Percentiles rank a stretch among this genome's conserved stretches.
phyloP scores from a whole-genome alignment of 2,888 invertebrate species.

The Harmothoe impar region DNA sequence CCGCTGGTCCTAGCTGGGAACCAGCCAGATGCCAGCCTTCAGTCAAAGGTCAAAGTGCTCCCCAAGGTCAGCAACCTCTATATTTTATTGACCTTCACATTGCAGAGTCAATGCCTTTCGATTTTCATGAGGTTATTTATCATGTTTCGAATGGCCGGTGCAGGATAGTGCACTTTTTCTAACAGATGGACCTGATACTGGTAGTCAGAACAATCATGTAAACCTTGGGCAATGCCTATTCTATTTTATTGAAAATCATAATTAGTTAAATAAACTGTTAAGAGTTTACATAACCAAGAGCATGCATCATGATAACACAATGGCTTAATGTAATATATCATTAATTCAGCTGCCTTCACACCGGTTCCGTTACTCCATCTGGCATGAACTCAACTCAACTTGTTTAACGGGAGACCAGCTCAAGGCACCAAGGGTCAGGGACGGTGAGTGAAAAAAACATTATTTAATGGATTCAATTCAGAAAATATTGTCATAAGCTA shows the following conservation, averaged over 20 bases:
- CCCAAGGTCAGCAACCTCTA: not conserved
- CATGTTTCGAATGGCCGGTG: not conserved
- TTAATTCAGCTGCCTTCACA: conserved; percentile 78
- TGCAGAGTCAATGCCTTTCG: not conserved
- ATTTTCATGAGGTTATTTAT: not conserved
- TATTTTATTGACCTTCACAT: not conserved
- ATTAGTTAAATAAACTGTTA: no score
- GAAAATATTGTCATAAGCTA: no score
- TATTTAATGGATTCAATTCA: no score
- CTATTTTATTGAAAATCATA: no score
- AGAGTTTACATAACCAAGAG: not conserved
- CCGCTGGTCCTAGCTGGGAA: not conserved
- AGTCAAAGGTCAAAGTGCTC: not conserved
- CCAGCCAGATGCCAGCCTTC: not conserved
- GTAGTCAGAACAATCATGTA: no score
- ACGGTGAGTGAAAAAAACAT: conserved; percentile 73
- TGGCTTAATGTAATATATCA: not conserved
- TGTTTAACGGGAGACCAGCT: conserved; percentile 76
- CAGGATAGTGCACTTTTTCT: not conserved
- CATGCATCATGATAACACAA: not conserved
- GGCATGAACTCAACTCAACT: conserved; percentile 78
- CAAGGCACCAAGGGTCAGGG: conserved; percentile 79
- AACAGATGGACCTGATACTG: no score
- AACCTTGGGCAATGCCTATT: no score
- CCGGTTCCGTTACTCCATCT: conserved; percentile 77